Base-by-base conservation (phyloP, 2,888 invertebrate genomes). In the Tipula helvola region DNA sequence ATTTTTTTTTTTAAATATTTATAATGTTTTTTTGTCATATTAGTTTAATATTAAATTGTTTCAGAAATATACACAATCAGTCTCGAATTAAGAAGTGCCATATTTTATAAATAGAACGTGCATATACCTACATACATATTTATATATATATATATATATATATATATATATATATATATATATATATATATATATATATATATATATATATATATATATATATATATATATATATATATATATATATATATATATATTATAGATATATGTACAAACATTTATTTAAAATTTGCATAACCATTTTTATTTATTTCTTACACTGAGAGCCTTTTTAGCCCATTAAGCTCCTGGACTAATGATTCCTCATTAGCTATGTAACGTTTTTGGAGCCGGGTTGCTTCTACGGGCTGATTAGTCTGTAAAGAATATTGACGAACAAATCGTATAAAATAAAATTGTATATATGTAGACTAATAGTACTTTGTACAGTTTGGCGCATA, bases 321-420 rank as follows among this genome's bases (percentile, higher is more conserved):
- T 86, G 94, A 93, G 86, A 92, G 90, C 90, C 94, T 94, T 90
- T 95, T 95, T 87, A 95, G 92, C 87, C 94, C 93, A 88, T 94
- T 93, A 86, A 95, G 92, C 90, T 95, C 94, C 83, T 93, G 91
- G 4, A 94, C 94, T 87, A 95, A 91, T 89, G 93, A 94, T 87
- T 94, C 93, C 90, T 95, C 95, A 88, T 92, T 93, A 1, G 94
- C 92, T 85, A 95, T 93, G 90, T 94, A 95, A 87, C 95, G 92
- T 89, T 95, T 95, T 88, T 94, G 93, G 90, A 94, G 93, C 88
- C 52, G 52, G 57, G 57, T 57, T 57, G 36, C 5, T 28, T 85
- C 85, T 3, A 42, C 16, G 39, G 85, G 85, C 39, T 84, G 84
- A 84, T 84, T 84, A 85, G 18, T 44, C 85, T 85, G 28, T 16